These are phyloP conservation scores for Rhimphoctona megacephalus DNA, from an alignment of 2,888 invertebrate species.

Conservation along the genomic window DNA sequence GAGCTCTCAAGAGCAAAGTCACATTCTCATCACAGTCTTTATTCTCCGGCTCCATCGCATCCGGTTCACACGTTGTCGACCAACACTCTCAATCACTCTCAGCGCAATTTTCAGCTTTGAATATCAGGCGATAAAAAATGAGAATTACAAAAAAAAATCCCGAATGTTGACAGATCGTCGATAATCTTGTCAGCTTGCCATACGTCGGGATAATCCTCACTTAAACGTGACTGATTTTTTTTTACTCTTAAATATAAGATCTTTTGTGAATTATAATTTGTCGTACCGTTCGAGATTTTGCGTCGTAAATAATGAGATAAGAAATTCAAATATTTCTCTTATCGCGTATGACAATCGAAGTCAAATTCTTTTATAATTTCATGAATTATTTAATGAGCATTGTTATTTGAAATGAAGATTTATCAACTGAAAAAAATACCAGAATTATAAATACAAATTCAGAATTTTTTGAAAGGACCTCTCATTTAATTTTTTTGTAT, in stretches of 20 bases:
- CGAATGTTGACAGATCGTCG: constrained; percentile 36
- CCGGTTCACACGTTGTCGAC: constrained; percentile 83
- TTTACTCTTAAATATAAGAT: constrained; percentile 14
- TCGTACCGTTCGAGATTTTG: background rate
- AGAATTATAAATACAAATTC: background rate
- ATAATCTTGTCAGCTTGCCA: constrained; percentile 63
- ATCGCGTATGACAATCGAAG: background rate
- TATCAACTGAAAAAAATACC: background rate
- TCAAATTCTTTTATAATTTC: background rate
- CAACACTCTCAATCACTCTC: constrained; percentile 83
- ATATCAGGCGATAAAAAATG: background rate
- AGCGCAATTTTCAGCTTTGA: constrained; percentile 83
- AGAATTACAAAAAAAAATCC: background rate
- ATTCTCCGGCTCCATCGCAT: constrained; percentile 82
- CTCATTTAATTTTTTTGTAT: background rate
- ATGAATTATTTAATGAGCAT: background rate
- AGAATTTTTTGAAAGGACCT: background rate
- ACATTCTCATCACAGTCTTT: constrained; percentile 83
- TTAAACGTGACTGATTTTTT: constrained; percentile 52
- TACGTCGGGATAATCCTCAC: constrained; percentile 54
- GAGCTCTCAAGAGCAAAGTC: constrained; percentile 83
- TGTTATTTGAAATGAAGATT: background rate
- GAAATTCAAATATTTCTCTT: background rate
- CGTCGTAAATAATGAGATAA: background rate
- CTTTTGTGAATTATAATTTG: constrained; percentile 47